Conservation (phyloP, 2,888 invertebrate species). For the Drosophila algonquin region DNA sequence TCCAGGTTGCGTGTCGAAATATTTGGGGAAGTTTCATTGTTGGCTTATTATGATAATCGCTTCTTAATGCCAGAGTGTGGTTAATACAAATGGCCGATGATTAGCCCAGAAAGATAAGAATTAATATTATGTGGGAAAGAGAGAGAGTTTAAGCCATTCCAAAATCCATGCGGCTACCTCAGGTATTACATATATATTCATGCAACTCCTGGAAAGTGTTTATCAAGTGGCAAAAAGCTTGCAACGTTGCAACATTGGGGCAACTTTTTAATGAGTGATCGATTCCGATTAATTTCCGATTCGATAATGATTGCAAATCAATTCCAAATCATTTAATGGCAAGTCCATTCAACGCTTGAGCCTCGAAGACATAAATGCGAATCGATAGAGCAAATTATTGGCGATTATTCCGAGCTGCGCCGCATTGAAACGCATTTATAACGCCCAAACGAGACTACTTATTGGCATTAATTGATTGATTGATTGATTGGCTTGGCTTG, state of each 20-base stretch:
- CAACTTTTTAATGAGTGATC: slow-evolving; percentile 11
- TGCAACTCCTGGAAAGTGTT: background rate
- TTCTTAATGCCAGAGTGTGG: slow-evolving; percentile 26
- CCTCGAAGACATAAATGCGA: slow-evolving; percentile 54
- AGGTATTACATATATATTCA: background rate
- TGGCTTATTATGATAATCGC: slow-evolving; percentile 49
- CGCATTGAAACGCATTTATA: slow-evolving; percentile 49
- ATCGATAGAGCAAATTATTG: slow-evolving; percentile 73
- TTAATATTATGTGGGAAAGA: slow-evolving; percentile 7
- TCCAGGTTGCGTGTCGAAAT: slow-evolving; percentile 36
- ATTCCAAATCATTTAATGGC: slow-evolving; percentile 67
- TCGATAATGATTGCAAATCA: slow-evolving; percentile 65
- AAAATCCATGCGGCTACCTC: too few species aligned
- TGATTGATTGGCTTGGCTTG: slow-evolving; percentile 46
- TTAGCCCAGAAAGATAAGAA: slow-evolving; percentile 45
- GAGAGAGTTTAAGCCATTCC: background rate
- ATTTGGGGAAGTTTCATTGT: slow-evolving; percentile 17
- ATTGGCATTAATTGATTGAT: slow-evolving; percentile 77
- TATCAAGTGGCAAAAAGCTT: slow-evolving; percentile 1
- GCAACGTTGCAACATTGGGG: background rate
- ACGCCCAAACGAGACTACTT: slow-evolving; percentile 42
- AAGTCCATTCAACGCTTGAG: slow-evolving; percentile 46
- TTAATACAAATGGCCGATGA: slow-evolving; percentile 22
- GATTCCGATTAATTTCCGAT: slow-evolving; percentile 27
- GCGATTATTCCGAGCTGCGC: slow-evolving; percentile 51